phyloP scores from a whole-genome alignment of 2,113 vertebrate genomes.

The Brevimyrus niger region DNA sequence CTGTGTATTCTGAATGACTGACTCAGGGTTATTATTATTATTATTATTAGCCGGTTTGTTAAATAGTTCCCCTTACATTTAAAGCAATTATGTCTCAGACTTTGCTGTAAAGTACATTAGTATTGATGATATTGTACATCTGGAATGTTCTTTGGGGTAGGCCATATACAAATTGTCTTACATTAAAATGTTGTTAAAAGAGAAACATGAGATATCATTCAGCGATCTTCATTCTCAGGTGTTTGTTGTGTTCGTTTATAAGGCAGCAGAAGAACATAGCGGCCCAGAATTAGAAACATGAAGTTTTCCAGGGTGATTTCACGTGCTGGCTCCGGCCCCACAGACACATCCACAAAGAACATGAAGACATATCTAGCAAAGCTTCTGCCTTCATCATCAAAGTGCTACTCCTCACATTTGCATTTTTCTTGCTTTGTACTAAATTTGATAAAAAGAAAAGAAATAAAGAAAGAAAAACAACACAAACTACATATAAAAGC shows the following conservation, averaged over 20 bases:
- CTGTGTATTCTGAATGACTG: background rate
- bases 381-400: conserved; percentile 6
- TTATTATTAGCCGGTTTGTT: background rate
- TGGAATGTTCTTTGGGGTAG: background rate
- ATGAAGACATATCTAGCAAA: background rate
- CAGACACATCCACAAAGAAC: background rate
- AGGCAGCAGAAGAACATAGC: background rate
- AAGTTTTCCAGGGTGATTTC: background rate
- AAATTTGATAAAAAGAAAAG: background rate
- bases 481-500: background rate
- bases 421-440: background rate
- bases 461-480: background rate
- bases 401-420: background rate
- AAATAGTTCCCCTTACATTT: background rate
- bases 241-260: background rate
- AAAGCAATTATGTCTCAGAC: background rate
- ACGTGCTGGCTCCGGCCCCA: background rate
- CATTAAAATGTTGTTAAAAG: background rate
- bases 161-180: background rate
- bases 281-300: background rate
- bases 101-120: background rate
- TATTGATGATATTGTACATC: background rate
- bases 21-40: background rate
- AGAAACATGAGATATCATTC: background rate
- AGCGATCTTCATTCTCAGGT: background rate